Percentiles rank a stretch among this genome's conserved stretches.
phyloP scores from a whole-genome alignment of 2,888 invertebrate genomes.

The Pristionchus fissidentatus region DNA sequence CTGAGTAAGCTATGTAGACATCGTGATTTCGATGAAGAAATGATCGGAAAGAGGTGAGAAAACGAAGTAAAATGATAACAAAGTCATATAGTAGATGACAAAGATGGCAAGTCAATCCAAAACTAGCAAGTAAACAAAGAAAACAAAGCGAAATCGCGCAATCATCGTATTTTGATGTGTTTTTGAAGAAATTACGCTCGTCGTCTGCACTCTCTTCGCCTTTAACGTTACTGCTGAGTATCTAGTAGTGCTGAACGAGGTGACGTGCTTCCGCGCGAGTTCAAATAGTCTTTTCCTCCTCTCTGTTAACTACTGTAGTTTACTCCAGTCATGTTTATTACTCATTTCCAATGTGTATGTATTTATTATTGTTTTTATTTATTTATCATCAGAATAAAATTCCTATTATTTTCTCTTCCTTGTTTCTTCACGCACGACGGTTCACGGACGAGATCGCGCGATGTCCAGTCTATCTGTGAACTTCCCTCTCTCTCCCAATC shows the following conservation, averaged over 20 bases:
- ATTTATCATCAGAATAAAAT: neutral
- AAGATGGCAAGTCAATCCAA: neutral
- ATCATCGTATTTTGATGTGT: neutral
- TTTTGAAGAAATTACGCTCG: conserved; percentile 1
- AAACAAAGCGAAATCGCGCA: neutral
- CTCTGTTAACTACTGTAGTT: neutral
- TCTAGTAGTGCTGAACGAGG: neutral
- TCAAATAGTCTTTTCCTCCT: neutral
- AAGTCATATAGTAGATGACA: neutral
- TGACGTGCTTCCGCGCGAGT: neutral
- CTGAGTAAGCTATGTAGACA: neutral
- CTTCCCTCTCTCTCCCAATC: neutral
- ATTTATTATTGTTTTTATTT: neutral
- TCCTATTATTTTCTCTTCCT: neutral
- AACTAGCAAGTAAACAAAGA: neutral
- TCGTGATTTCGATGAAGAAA: too few species aligned
- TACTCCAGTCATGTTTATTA: neutral
- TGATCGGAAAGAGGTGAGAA: neutral
- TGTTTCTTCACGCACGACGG: conserved; percentile 39
- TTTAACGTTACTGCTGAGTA: conserved; percentile 12
- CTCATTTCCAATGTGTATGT: neutral
- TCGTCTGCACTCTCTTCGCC: conserved; percentile 37
- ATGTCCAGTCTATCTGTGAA: conserved; percentile 20
- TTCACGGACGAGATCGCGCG: neutral
- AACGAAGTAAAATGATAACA: neutral